phyloP scores from a whole-genome alignment of 1,140 invertebrate genomes.

The Neuroterus valhalla region DNA sequence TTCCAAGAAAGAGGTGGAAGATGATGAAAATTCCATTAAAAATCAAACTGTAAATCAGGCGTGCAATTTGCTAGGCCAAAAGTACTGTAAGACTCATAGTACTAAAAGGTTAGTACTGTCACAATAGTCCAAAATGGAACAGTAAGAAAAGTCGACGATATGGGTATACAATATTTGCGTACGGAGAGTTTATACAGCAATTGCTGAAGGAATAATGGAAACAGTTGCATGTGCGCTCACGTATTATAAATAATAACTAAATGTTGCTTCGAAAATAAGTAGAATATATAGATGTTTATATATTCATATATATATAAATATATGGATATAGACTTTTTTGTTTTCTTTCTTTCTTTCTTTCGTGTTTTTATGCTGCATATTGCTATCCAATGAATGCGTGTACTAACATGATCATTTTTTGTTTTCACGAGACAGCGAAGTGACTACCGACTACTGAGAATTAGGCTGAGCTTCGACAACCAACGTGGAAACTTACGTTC shows the following conservation, averaged over 20 bases:
- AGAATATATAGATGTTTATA: conserved; percentile 56
- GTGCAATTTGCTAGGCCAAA: not conserved
- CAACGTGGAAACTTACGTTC: not conserved
- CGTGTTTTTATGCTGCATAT: conserved; percentile 40
- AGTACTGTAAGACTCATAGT: not conserved
- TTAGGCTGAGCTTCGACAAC: conserved; percentile 30
- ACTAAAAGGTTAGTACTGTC: not conserved
- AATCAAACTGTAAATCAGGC: not conserved
- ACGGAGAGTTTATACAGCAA: not conserved
- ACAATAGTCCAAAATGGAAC: not conserved
- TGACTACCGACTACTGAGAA: conserved; percentile 23
- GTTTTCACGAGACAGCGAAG: conserved; percentile 13
- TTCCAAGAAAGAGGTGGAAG: too few relatives aligned
- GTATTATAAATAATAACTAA: conserved; percentile 56
- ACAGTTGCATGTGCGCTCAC: conserved; percentile 45
- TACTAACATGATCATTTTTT: conserved; percentile 20
- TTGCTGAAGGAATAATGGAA: not conserved
- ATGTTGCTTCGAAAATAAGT: conserved; percentile 64
- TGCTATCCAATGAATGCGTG: conserved; percentile 27
- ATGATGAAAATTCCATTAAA: too few relatives aligned
- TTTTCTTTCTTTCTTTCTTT: conserved; percentile 49
- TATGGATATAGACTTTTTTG: conserved; percentile 49
- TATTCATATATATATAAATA: conserved; percentile 49
- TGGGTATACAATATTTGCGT: not conserved
- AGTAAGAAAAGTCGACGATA: not conserved